A percentile compares a stretch with the other conserved stretches of the same genome.
phyloP scores from a whole-genome alignment of 2,113 vertebrate genomes.

The Salvator merianae region DNA sequence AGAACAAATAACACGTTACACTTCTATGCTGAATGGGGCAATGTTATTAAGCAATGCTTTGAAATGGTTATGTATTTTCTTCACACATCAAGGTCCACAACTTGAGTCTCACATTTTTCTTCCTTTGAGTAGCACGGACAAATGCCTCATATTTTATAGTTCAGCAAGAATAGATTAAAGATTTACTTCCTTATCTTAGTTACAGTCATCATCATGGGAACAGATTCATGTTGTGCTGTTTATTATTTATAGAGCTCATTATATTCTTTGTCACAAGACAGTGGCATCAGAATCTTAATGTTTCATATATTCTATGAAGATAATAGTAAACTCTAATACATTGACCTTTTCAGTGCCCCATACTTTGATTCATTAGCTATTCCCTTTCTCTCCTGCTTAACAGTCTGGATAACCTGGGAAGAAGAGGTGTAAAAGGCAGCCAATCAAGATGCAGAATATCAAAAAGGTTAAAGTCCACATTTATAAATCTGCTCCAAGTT shows the following conservation, averaged over 20 bases:
- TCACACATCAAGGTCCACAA: not conserved
- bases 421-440: constrained; percentile 47
- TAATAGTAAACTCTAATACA: constrained; percentile 69
- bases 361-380: constrained; percentile 72
- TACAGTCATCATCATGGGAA: constrained; percentile 64
- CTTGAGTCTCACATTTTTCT: not conserved
- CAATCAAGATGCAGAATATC: constrained; percentile 66
- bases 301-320: constrained; percentile 67
- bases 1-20: no score
- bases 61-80: not conserved
- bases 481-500: constrained; percentile 61
- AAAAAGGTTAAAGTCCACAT: constrained; percentile 67
- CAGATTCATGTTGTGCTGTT: constrained; percentile 68
- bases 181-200: constrained; percentile 48
- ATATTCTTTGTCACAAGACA: constrained; percentile 70
- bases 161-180: constrained; percentile 46
- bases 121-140: constrained; percentile 1
- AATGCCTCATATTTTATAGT: constrained; percentile 28
- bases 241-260: constrained; percentile 76
- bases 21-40: not conserved
- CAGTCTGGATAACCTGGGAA: constrained; percentile 54
- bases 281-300: constrained; percentile 70
- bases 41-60: not conserved
- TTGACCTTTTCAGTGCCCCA: constrained; percentile 69
- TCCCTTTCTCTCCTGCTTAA: constrained; percentile 62